Evolutionary conservation across 2,113 vertebrate genomes (phyloP).

Genomic region (Lamprotornis superbus): DNA sequence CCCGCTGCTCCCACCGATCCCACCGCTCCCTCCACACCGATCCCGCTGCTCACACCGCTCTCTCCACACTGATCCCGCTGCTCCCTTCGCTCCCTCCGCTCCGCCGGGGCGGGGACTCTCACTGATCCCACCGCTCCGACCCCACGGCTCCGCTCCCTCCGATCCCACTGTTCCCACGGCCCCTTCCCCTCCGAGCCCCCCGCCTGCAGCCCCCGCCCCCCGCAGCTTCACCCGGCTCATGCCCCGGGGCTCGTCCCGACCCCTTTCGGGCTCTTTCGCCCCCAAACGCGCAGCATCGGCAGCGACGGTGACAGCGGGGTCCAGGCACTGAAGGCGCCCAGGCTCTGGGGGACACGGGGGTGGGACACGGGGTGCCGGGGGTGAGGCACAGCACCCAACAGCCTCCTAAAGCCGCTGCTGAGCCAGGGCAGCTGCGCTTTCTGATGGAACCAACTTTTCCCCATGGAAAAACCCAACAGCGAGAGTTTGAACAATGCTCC

Average conservation of each 20-base stretch:
- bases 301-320: background rate
- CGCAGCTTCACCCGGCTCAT: background rate
- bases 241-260: no score
- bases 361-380: background rate
- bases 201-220: background rate
- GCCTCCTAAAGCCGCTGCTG: background rate
- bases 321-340: rapidly evolving
- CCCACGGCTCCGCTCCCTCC: background rate
- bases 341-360: background rate
- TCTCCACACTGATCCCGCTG: background rate
- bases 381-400: background rate
- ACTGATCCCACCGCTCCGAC: background rate
- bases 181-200: background rate
- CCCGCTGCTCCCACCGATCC: no score
- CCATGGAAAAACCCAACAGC: rapidly evolving
- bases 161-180: rapidly evolving
- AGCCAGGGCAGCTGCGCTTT: rapidly evolving
- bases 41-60: background rate
- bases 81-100: no score
- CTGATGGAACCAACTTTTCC: background rate
- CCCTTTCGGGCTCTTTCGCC: background rate
- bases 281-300: background rate
- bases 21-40: no score
- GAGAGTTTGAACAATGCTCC: rapidly evolving
- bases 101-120: background rate